Evolutionary conservation across 2,888 invertebrate genomes (phyloP), one percentile per base, ranked within the genome.

Genomic region (Allygus modestus): DNA sequence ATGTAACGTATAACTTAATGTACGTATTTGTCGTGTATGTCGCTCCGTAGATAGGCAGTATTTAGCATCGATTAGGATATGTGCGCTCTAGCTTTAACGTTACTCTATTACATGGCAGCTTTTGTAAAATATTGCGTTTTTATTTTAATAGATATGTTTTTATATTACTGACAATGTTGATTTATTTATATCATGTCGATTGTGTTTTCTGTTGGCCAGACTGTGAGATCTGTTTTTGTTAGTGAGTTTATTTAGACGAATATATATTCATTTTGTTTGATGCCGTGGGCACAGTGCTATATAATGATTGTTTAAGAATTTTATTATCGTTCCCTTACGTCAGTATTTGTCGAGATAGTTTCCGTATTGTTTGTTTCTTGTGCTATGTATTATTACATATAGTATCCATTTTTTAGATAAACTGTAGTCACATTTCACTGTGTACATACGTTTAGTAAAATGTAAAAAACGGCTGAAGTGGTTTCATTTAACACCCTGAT

Each of bases 401-500:
- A 79, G 79, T 79, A 79, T 79, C 79, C 79, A 79, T 79, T 79
- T 79, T 79, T 79, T 79, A 79, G 79, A 58, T 79, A 79, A 77
- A 54, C 79, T 58, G 79, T 79, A 79, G 79, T 58, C 79, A 58
- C 79, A 79, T 51, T 58, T 83, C 83, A 75, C 75, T 83, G 75
- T 83, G 83, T 83, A 83, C 75, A 83, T 83, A 83, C 73, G 83
- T 83, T 83, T 58, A 83, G 75, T 83, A 83, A 83, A 83, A 73
- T 75, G 79, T 79, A 79, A 51, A 77, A 77, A 79, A 79, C 37
- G 4, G 46, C 79, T 51, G n/a, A 4, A 37, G 15, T 77, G 43
- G 46, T 77, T 46, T 77, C n/a, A 43, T 77, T 77, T 46, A n/a
- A 31, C n/a, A 43, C 69, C 69, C 69, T 33, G 23, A 23, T 46